Evolutionary conservation across 2,797 vertebrate genomes (phyloP), one percentile per base, ranked within the genome.

Genomic region (Hybognathus amarus): DNA sequence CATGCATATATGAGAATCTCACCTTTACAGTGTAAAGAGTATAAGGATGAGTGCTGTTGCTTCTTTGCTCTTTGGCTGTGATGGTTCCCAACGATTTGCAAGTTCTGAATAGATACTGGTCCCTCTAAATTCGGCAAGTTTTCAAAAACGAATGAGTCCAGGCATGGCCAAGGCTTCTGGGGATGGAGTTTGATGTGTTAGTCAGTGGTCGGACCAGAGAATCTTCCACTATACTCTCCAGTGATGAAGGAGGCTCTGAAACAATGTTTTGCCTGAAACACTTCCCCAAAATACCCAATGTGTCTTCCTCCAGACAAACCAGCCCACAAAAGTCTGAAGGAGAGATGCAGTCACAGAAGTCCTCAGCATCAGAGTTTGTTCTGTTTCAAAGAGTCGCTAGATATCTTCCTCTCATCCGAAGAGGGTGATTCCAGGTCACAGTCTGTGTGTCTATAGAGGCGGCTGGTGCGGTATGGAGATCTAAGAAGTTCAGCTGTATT

Each of bases 21-120:
- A 98, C 98, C 97, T 98, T 97, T n/a, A 99, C 92, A 0, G 95
- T 97, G 91, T 98, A 99, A 1, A 99, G 94, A 0, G 97, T 98
- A 83, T 96, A 98, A 1, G 95, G 96, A 83, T 98, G 96, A 70
- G 93, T 94, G 40, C 95, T 94, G 0, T 94, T 95, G 52, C 96
- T 95, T 0, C 96, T 96, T 89, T 97, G 97, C 85, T 98, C 97
- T 8, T 96, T 96, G 17, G 95, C 94, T 0, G 94, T 96, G 86
- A 97, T 92, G 27, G 96, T 97, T n/a, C 18, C 96, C 96, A 0
- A 95, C 95, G 79, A 99, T 97, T 1, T 96, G 94, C 69, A 98
- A 93, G 66, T 98, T 98, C 87, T 97, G 96, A 90, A 99, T 96
- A 79, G 93, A 89, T 0, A 95, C 90, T 0, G 94, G 91, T 20